Percentiles rank a stretch among this genome's conserved stretches.
Conservation (phyloP, 2,797 vertebrate species). For the Cercopithecus hamlyni region DNA sequence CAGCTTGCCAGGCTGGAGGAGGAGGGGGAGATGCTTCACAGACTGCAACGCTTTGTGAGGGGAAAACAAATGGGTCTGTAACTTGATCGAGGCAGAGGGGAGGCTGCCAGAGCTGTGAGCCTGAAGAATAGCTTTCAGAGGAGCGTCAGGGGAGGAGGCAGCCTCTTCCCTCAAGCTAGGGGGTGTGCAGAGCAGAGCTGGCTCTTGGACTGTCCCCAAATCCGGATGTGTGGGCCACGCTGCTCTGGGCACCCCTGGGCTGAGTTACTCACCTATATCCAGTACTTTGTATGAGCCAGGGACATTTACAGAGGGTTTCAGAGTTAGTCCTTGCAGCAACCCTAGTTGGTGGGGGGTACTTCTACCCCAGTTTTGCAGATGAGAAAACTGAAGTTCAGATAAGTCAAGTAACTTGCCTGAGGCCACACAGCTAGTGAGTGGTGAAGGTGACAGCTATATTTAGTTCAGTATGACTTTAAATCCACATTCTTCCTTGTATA, state of each 20-base stretch:
- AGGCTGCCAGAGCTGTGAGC: neutral
- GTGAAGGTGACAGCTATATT: neutral
- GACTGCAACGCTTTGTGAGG: slow-evolving; percentile 49
- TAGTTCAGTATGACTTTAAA: neutral
- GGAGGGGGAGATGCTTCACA: neutral
- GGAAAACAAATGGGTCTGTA: slow-evolving; percentile 54
- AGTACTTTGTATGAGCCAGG: neutral
- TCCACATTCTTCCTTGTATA: neutral
- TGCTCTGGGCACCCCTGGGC: neutral
- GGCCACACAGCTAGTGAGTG: neutral
- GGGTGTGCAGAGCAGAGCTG: neutral
- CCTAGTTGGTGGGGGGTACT: neutral
- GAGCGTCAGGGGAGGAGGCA: neutral
- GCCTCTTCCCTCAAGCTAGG: neutral
- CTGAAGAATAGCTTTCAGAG: slow-evolving; percentile 49
- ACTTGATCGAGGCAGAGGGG: neutral
- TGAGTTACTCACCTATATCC: neutral
- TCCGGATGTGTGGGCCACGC: accelerated
- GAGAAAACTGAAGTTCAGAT: slow-evolving; percentile 15
- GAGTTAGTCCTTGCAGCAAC: neutral
- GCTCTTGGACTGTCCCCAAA: neutral
- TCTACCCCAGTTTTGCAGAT: neutral
- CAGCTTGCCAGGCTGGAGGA: neutral
- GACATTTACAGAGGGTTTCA: neutral
- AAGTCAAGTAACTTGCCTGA: slow-evolving; percentile 17